These are phyloP conservation scores for Acropora tenuis DNA, from an alignment of 64 coral and sea anemone genomes.

Conservation along the genomic window DNA sequence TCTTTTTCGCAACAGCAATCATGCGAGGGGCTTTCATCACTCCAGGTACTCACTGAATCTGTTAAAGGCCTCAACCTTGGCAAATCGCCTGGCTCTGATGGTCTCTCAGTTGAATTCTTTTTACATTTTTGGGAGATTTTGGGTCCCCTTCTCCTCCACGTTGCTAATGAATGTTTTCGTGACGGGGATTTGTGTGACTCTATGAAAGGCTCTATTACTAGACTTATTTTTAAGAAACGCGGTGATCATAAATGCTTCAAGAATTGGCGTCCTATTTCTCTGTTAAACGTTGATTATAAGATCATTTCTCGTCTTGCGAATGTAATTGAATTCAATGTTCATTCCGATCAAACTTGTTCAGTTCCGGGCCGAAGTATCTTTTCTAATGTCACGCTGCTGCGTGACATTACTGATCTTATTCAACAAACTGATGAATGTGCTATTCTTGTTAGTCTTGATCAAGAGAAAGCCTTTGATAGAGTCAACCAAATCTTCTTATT, in stretches of 20 bases:
- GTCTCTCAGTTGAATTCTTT: slow-evolving; percentile 34
- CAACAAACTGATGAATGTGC: not conserved
- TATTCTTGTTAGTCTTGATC: not conserved
- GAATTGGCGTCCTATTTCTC: not conserved
- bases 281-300: not conserved
- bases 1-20: not conserved
- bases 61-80: not conserved
- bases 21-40: not conserved
- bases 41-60: not conserved
- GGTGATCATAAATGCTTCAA: not conserved
- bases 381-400: not conserved
- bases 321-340: not conserved
- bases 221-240: not conserved
- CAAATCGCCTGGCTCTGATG: slow-evolving; percentile 33
- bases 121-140: slow-evolving; percentile 1
- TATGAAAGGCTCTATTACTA: not conserved
- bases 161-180: not conserved
- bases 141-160: not conserved
- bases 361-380: not conserved
- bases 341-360: not conserved
- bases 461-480: not conserved
- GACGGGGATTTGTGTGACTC: not conserved
- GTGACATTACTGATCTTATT: not conserved
- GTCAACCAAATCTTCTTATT: not conserved
- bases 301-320: not conserved